phyloP scores from a whole-genome alignment of 2,888 invertebrate genomes.

The Bembecia ichneumoniformis region DNA sequence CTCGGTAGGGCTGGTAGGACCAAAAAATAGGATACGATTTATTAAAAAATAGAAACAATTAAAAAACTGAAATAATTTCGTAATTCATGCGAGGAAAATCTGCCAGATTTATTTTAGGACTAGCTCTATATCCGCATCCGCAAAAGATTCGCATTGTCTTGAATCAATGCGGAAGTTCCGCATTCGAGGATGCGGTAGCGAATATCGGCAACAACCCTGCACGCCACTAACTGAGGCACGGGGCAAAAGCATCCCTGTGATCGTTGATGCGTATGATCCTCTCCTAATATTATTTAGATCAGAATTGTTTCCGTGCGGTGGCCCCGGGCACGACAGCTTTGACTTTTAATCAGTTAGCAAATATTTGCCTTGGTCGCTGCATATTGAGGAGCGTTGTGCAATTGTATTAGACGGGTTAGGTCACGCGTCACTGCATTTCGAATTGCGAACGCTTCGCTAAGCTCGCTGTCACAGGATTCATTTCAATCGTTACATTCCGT shows the following conservation, averaged over 20 bases:
- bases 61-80: no score
- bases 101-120: no score
- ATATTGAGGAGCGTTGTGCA: constrained; percentile 64
- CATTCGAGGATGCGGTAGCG: no score
- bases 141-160: no score
- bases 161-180: no score
- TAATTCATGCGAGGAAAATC: no score
- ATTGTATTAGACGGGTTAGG: constrained; percentile 53
- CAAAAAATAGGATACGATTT: no score
- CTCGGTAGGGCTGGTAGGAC: no score
- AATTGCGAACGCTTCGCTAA: constrained; percentile 33
- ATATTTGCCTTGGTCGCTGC: constrained; percentile 48
- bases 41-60: no score
- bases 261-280: constrained; percentile 52
- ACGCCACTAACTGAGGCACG: no score
- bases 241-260: constrained; percentile 36
- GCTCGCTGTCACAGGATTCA: constrained; percentile 36
- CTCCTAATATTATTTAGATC: constrained; percentile 63
- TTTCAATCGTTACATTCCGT: background rate
- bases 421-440: constrained; percentile 32
- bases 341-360: constrained; percentile 68
- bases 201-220: no score
- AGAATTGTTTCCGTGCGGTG: constrained; percentile 47
- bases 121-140: no score
- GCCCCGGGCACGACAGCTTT: constrained; percentile 54